These are phyloP conservation scores for Dicaeum eximium DNA, from an alignment of 2,113 vertebrate species.

Conservation along the genomic window DNA sequence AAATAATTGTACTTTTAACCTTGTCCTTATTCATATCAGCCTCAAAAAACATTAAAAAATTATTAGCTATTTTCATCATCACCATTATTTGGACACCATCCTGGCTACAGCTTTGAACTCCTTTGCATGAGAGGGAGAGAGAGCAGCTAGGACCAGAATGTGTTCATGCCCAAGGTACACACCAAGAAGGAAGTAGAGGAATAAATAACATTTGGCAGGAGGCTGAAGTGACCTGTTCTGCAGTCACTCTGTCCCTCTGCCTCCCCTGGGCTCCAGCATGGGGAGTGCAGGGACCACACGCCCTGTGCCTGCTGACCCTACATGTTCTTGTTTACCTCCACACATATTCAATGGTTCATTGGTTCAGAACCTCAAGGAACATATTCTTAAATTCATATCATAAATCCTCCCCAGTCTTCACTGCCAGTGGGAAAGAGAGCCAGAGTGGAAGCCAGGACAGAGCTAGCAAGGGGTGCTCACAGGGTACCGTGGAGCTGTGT, in stretches of 20 bases:
- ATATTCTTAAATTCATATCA: neutral
- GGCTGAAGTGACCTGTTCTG: neutral
- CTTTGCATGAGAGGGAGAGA: neutral
- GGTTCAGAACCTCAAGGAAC: neutral
- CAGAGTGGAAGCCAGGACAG: neutral
- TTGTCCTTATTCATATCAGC: neutral
- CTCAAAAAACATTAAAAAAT: neutral
- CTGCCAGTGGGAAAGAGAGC: neutral
- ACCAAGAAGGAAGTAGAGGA: neutral
- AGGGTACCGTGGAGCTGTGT: neutral
- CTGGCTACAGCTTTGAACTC: neutral
- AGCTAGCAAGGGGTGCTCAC: neutral
- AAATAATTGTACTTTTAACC: neutral
- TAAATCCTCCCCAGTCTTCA: neutral
- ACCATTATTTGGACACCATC: neutral
- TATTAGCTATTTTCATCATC: neutral
- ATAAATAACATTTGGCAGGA: neutral
- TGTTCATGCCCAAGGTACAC: neutral
- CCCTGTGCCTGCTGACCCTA: neutral
- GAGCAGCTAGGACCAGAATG: neutral
- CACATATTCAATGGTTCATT: too few relatives aligned
- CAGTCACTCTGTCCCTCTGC: neutral
- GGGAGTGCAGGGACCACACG: fast-evolving
- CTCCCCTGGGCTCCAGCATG: neutral
- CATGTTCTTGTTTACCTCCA: neutral